Evolutionary conservation across 2,888 invertebrate genomes (phyloP).

Genomic region (Synanthedon vespiformis): DNA sequence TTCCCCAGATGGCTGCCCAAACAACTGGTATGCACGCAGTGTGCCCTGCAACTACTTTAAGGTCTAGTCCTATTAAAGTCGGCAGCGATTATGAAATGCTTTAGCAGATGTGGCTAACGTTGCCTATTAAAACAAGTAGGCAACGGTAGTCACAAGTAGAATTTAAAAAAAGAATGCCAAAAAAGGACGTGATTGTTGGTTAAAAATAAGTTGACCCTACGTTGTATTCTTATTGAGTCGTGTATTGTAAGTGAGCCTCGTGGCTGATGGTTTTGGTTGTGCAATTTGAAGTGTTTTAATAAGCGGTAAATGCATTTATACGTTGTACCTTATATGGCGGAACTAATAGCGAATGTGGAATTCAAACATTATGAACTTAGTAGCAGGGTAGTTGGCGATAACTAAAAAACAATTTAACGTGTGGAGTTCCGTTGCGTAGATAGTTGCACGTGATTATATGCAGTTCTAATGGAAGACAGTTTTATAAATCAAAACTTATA

Average conservation of each 20-base stretch:
- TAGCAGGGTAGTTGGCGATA: not conserved
- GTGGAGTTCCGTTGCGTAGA: not conserved
- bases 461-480: not conserved
- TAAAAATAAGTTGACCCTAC: no score
- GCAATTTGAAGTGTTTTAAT: conserved; percentile 47
- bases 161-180: no score
- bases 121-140: no score
- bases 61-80: no score
- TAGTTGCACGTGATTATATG: not conserved
- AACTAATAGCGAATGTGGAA: conserved; percentile 18
- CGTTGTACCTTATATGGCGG: conserved; percentile 19
- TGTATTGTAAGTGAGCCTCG: conserved; percentile 16
- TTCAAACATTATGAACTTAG: not conserved
- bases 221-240: conserved; percentile 9
- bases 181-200: no score
- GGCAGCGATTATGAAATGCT: no score
- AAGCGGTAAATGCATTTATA: conserved; percentile 47
- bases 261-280: conserved; percentile 21
- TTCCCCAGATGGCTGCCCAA: no score
- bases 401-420: not conserved
- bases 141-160: no score
- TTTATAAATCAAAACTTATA: no score
- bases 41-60: no score
- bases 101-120: no score
- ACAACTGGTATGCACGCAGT: no score